Evolutionary conservation across 2,888 invertebrate species (phyloP).

Genomic region (Acleris sparsana): DNA sequence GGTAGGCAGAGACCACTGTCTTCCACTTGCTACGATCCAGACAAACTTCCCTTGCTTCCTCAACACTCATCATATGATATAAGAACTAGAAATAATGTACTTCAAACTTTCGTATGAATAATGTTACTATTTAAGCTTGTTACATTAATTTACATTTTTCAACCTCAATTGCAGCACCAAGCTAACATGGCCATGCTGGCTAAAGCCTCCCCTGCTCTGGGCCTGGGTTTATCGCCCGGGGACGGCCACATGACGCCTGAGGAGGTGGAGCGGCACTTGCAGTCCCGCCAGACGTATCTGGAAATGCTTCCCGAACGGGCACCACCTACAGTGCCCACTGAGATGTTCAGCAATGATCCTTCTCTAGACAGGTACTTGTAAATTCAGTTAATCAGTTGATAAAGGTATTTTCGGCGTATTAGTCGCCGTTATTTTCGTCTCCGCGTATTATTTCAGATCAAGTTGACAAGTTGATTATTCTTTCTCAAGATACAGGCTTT

Average conservation of each 20-base stretch:
- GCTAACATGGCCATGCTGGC: constrained; percentile 73
- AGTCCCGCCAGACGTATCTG: constrained; percentile 91
- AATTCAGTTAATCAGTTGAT: too few relatives aligned
- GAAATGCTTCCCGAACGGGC: constrained; percentile 93
- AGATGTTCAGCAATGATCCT: constrained; percentile 97
- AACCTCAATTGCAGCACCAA: constrained; percentile 75
- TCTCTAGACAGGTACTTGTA: constrained; percentile 92
- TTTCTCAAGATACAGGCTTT: too few relatives aligned
- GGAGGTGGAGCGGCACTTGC: constrained; percentile 94
- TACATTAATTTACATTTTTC: constrained; percentile 35
- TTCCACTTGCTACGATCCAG: too few relatives aligned
- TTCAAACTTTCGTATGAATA: not conserved
- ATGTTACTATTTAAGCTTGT: not conserved
- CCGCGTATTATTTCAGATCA: too few relatives aligned
- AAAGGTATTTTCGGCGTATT: too few relatives aligned
- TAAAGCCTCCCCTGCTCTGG: constrained; percentile 81
- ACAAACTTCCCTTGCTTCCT: too few relatives aligned
- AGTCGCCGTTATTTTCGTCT: too few relatives aligned
- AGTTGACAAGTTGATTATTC: too few relatives aligned
- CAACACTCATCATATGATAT: too few relatives aligned
- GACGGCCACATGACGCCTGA: constrained; percentile 96
- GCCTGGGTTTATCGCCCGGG: constrained; percentile 66
- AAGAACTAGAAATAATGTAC: not conserved
- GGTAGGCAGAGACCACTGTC: too few relatives aligned
- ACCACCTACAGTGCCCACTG: constrained; percentile 94